A percentile compares a stretch with the other conserved stretches of the same genome.
Evolutionary conservation across 2,888 invertebrate species (phyloP).

Genomic region (Tachina grossa): DNA sequence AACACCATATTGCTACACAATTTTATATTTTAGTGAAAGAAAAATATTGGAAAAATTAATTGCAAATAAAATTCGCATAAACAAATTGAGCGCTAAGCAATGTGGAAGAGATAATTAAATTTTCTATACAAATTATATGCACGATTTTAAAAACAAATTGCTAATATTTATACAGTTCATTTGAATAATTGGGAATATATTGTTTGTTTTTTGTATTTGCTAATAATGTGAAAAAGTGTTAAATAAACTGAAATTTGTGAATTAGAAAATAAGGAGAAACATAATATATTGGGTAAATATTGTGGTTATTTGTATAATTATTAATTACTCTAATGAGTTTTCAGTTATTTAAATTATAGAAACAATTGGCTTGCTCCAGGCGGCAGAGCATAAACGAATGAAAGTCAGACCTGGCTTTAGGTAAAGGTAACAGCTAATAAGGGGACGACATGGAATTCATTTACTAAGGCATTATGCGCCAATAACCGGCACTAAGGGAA

Average conservation of each 20-base stretch:
- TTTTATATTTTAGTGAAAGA: constrained; percentile 11
- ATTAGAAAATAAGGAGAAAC: too few species aligned
- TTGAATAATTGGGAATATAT: not conserved
- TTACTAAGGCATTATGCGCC: too few species aligned
- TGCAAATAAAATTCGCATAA: constrained; percentile 33
- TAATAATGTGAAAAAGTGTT: not conserved
- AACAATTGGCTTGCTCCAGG: too few species aligned
- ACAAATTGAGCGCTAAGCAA: constrained; percentile 51
- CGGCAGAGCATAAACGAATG: too few species aligned
- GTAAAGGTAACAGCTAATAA: too few species aligned
- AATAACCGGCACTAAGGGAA: too few species aligned
- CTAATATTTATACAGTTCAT: constrained; percentile 5
- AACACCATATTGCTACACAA: not conserved
- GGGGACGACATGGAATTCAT: too few species aligned
- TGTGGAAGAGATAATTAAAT: constrained; percentile 52
- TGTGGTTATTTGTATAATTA: too few species aligned
- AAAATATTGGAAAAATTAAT: constrained; percentile 23
- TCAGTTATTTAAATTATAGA: too few species aligned
- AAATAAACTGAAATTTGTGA: not conserved
- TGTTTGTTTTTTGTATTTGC: not conserved
- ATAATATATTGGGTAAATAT: not conserved
- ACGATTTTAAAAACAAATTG: constrained; percentile 30
- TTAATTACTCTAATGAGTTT: too few species aligned
- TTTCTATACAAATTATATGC: constrained; percentile 31
- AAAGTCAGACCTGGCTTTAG: too few species aligned